phyloP scores from a whole-genome alignment of 2,797 vertebrate species.

The Leuciscus waleckii region DNA sequence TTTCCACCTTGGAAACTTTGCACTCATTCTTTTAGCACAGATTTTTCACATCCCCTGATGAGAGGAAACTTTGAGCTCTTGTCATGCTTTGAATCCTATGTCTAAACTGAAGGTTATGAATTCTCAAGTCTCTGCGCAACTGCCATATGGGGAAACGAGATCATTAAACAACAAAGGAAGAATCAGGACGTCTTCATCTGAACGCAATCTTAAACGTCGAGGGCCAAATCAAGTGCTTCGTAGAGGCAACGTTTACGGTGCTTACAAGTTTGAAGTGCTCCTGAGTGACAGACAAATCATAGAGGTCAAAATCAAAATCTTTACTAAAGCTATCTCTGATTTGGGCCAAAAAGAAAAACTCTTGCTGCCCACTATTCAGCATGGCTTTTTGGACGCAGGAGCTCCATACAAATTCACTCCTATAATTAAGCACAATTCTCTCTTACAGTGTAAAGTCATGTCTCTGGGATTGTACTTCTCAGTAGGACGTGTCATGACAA shows the following conservation, averaged over 20 bases:
- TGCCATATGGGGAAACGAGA: slow-evolving; percentile 25
- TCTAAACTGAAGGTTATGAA: slow-evolving; percentile 43
- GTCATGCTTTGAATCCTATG: slow-evolving; percentile 56
- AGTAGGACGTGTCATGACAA: slow-evolving; percentile 78
- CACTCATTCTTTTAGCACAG: slow-evolving; percentile 63
- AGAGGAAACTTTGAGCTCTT: slow-evolving; percentile 71
- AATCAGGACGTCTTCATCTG: slow-evolving; percentile 27
- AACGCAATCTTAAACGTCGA: slow-evolving; percentile 31
- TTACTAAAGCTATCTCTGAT: slow-evolving; percentile 43
- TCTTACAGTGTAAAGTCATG: slow-evolving; percentile 65
- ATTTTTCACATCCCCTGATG: slow-evolving; percentile 76
- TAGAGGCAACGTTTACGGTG: slow-evolving; percentile 59
- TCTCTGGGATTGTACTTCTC: slow-evolving; percentile 63
- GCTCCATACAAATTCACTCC: slow-evolving; percentile 49
- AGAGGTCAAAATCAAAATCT: slow-evolving; percentile 30
- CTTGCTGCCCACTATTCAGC: slow-evolving; percentile 51
- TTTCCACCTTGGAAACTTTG: slow-evolving; percentile 13
- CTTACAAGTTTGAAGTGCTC: slow-evolving; percentile 60
- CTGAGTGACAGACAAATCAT: slow-evolving; percentile 49
- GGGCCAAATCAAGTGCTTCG: slow-evolving; percentile 62
- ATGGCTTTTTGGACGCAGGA: slow-evolving; percentile 53
- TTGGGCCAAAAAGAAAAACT: background rate
- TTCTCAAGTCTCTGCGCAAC: slow-evolving; percentile 20
- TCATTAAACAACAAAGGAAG: slow-evolving; percentile 33
- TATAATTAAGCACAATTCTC: slow-evolving; percentile 56